phyloP scores from a whole-genome alignment of 2,113 vertebrate genomes.

The Sander vitreus region DNA sequence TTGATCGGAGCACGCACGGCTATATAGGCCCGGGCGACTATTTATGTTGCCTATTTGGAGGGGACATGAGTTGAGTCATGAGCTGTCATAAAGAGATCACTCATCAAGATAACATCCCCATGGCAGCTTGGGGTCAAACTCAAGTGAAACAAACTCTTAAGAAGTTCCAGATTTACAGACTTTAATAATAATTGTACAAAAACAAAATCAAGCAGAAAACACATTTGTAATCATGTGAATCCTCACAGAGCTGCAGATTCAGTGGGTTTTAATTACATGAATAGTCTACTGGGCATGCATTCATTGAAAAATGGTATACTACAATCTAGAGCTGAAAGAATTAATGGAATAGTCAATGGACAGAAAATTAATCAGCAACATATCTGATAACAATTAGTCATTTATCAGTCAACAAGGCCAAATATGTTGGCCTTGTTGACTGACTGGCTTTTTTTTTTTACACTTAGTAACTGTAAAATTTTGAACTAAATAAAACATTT shows the following conservation, averaged over 20 bases:
- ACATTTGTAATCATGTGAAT: constrained; percentile 6
- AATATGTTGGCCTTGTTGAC: too few species aligned
- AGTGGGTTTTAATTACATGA: not conserved
- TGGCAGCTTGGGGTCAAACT: not conserved
- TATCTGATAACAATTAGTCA: not conserved
- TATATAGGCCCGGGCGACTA: constrained; percentile 25
- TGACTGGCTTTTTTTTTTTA: too few species aligned
- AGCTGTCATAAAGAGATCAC: constrained; percentile 22
- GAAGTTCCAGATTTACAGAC: not conserved
- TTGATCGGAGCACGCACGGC: constrained; percentile 63
- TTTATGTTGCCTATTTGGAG: constrained; percentile 50
- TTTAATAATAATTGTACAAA: constrained; percentile 27
- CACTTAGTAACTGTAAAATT: not conserved
- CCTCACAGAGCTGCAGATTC: constrained; percentile 19
- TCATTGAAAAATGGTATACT: not conserved
- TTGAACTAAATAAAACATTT: not conserved
- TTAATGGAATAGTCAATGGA: accelerated
- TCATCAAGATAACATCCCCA: not conserved
- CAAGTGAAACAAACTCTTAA: not conserved
- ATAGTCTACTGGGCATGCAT: not conserved
- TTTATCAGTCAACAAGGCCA: not conserved
- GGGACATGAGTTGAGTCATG: constrained; percentile 19
- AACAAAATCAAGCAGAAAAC: not conserved
- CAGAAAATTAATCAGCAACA: not conserved
- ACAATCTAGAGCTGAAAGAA: not conserved